Percentiles rank a stretch among this genome's conserved stretches.
These are phyloP conservation scores for Leptinotarsa haldemani DNA, from an alignment of 2,888 invertebrate genomes.

Conservation along the genomic window DNA sequence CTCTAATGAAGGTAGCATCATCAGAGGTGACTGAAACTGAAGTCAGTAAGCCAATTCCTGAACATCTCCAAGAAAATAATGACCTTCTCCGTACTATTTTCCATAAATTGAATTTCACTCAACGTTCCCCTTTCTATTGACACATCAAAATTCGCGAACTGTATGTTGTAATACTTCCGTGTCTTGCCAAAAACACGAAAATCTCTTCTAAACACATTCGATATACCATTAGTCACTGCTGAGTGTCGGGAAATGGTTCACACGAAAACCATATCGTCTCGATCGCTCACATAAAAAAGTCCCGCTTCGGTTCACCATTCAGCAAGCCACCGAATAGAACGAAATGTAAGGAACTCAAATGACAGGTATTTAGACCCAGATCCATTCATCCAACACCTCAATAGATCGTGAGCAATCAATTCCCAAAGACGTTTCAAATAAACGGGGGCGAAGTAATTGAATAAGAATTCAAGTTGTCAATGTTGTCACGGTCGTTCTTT, in stretches of 20 bases:
- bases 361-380: conserved; percentile 39
- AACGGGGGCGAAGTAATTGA: conserved; percentile 35
- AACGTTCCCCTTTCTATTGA: no score
- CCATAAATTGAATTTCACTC: no score
- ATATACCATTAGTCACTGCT: conserved; percentile 1
- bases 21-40: no score
- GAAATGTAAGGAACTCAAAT: conserved; percentile 27
- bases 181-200: not conserved
- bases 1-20: no score
- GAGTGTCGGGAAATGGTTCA: conserved; percentile 5
- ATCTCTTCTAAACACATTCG: not conserved
- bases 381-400: conserved; percentile 39
- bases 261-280: conserved; percentile 13
- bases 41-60: no score
- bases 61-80: no score
- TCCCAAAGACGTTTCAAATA: conserved; percentile 37
- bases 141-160: no score
- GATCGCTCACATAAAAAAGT: conserved; percentile 9
- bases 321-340: conserved; percentile 8
- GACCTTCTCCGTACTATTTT: no score
- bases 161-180: not conserved
- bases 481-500: conserved; percentile 33
- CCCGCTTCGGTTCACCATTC: conserved; percentile 6
- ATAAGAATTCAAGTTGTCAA: conserved; percentile 38
- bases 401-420: conserved; percentile 40